Percentiles rank a stretch among this genome's conserved stretches.
phyloP scores from a whole-genome alignment of 2,888 invertebrate genomes.

The Athalia rosae region DNA sequence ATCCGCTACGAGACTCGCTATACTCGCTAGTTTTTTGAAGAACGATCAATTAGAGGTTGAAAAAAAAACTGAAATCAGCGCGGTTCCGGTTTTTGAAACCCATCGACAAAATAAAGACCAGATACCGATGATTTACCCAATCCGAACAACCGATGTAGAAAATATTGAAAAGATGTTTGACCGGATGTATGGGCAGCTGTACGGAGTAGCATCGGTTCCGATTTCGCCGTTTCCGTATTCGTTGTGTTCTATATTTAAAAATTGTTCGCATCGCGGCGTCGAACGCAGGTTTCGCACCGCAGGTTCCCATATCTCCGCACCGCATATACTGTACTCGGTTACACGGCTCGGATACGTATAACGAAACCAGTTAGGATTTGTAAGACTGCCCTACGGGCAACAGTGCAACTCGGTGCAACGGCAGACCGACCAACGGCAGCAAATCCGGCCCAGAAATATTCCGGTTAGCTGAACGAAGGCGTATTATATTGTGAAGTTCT shows the following conservation, averaged over 20 bases:
- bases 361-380: conserved; percentile 32
- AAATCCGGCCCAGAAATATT: conserved; percentile 19
- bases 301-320: background rate
- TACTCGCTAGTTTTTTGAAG: too few relatives aligned
- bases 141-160: background rate
- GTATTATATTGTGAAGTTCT: conserved; percentile 16
- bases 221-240: conserved; percentile 11
- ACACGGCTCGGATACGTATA: background rate
- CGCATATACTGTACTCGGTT: background rate
- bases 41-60: too few relatives aligned
- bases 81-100: too few relatives aligned
- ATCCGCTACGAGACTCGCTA: too few relatives aligned
- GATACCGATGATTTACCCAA: too few relatives aligned
- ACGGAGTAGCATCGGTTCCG: background rate
- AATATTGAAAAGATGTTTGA: background rate
- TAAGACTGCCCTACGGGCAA: conserved; percentile 18
- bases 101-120: too few relatives aligned
- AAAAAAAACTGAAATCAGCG: too few relatives aligned
- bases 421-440: conserved; percentile 1
- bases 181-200: background rate
- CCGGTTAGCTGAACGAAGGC: conserved; percentile 23
- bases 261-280: conserved; percentile 6
- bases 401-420: background rate
- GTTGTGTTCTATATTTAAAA: background rate
- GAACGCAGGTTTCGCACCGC: background rate